phyloP scores from a whole-genome alignment of 2,888 invertebrate genomes.

The Apocheima hispidaria region DNA sequence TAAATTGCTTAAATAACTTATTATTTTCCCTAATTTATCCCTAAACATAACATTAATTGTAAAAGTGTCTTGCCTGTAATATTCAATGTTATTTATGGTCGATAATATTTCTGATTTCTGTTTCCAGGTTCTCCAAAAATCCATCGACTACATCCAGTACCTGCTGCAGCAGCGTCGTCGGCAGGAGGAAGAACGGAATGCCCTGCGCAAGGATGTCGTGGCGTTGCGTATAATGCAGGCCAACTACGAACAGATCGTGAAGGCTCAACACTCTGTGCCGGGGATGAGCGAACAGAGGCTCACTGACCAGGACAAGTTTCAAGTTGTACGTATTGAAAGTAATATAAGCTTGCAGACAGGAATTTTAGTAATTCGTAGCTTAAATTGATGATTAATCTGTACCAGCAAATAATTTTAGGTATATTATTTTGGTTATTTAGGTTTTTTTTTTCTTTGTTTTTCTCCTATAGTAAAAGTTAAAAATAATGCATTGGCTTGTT shows the following conservation, averaged over 20 bases:
- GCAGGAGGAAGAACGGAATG: conserved; percentile 97
- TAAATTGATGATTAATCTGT: too few species aligned
- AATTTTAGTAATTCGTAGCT: too few species aligned
- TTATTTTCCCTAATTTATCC: background rate
- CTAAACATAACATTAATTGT: background rate
- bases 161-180: conserved; percentile 96
- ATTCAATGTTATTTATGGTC: too few species aligned
- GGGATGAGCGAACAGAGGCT: conserved; percentile 95
- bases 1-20: too few species aligned
- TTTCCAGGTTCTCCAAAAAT: conserved; percentile 93
- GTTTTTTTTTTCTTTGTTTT: too few species aligned
- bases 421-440: too few species aligned
- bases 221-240: conserved; percentile 97
- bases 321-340: conserved; percentile 95
- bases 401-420: too few species aligned
- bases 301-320: conserved; percentile 98
- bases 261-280: conserved; percentile 96
- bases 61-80: too few species aligned
- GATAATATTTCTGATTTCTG: too few species aligned
- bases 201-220: conserved; percentile 95
- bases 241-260: conserved; percentile 98
- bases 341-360: too few species aligned
- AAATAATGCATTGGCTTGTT: too few species aligned
- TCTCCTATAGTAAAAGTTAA: too few species aligned
- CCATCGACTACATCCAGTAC: conserved; percentile 97